Conservation (phyloP, 2,113 vertebrate species). For the Takifugu flavidus region DNA sequence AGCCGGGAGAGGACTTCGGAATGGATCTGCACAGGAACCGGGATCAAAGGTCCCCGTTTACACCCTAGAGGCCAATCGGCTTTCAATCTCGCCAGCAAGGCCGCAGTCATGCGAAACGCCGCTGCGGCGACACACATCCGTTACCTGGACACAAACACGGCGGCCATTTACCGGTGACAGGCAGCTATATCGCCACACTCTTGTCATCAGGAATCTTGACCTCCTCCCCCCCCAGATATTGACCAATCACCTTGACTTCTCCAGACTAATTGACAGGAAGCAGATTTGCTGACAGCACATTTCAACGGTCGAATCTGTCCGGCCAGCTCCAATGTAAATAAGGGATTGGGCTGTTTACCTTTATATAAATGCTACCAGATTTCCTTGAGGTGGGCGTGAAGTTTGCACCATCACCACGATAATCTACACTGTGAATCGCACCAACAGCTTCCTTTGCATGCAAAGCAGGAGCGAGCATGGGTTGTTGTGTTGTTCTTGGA, state of each 20-base stretch:
- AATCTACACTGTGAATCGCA: too few relatives aligned
- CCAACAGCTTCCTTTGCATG: too few relatives aligned
- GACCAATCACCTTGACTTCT: conserved; percentile 37
- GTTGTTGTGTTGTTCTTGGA: background rate
- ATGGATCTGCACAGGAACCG: conserved; percentile 41
- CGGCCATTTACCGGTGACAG: conserved; percentile 50
- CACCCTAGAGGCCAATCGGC: conserved; percentile 56
- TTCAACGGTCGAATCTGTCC: too few relatives aligned
- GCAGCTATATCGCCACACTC: conserved; percentile 40
- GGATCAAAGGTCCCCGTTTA: conserved; percentile 64
- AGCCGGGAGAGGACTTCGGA: conserved; percentile 36
- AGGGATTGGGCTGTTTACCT: too few relatives aligned
- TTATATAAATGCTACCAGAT: too few relatives aligned
- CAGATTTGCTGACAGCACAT: background rate
- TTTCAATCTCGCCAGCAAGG: conserved; percentile 67
- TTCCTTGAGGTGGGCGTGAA: too few relatives aligned
- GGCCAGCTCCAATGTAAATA: too few relatives aligned
- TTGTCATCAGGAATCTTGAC: conserved; percentile 37
- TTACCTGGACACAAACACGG: conserved; percentile 50
- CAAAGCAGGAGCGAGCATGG: too few relatives aligned
- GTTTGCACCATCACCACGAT: too few relatives aligned
- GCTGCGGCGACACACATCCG: conserved; percentile 46
- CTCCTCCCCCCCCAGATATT: conserved; percentile 25
- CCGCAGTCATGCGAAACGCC: conserved; percentile 57
- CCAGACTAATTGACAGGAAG: conserved; percentile 37